Evolutionary conservation across 2,113 vertebrate species (phyloP).

Genomic region (Odobenus rosmarus): DNA sequence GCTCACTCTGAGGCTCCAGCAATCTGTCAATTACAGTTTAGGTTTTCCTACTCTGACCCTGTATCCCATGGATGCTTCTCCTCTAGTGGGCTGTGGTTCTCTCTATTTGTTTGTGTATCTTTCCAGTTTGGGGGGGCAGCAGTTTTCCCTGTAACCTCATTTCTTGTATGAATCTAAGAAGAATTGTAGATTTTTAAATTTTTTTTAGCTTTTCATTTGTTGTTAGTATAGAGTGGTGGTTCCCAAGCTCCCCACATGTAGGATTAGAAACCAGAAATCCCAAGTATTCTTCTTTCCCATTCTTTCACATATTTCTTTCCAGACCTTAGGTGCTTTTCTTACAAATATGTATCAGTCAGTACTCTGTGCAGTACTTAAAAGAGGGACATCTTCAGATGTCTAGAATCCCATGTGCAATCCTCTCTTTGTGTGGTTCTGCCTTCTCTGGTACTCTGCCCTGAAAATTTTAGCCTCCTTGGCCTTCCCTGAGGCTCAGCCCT

Average conservation of each 20-base stretch:
- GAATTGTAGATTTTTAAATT: not conserved
- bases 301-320: not conserved
- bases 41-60: not conserved
- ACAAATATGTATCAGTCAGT: not conserved
- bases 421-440: not conserved
- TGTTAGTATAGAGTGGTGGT: not conserved
- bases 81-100: not conserved
- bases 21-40: not conserved
- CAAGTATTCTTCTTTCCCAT: not conserved
- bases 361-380: not conserved
- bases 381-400: not conserved
- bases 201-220: not conserved
- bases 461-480: not conserved
- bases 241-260: not conserved
- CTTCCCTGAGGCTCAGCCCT: not conserved
- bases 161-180: not conserved
- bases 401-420: not conserved
- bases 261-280: not conserved
- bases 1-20: not conserved
- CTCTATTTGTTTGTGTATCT: not conserved
- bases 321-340: not conserved
- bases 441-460: not conserved
- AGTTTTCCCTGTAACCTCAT: not conserved
- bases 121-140: not conserved
- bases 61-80: not conserved